Conservation (phyloP, 1,140 invertebrate species). For the Melipona quadrifasciata region DNA sequence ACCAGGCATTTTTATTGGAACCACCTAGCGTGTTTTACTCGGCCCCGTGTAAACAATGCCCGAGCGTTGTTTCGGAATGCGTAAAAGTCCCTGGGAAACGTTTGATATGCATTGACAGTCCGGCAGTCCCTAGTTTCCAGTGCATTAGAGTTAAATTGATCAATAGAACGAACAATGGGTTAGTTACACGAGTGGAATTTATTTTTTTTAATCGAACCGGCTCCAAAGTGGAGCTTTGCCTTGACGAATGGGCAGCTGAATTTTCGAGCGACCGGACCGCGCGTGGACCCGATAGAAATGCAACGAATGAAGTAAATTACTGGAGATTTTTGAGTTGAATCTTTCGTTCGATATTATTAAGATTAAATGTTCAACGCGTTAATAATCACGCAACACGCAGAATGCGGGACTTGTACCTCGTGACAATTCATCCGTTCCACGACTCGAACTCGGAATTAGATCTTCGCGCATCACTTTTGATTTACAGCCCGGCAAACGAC, state of each 20-base stretch:
- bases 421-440: background rate
- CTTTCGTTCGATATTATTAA: too few species aligned
- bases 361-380: background rate
- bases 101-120: background rate
- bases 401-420: background rate
- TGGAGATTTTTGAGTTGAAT: too few species aligned
- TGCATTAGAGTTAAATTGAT: background rate
- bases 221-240: background rate
- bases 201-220: background rate
- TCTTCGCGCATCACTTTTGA: too few species aligned
- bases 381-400: background rate
- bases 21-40: background rate
- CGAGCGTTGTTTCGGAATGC: background rate
- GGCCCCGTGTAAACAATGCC: constrained; percentile 11
- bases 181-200: background rate
- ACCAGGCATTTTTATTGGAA: constrained; percentile 31
- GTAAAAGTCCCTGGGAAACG: background rate
- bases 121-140: background rate
- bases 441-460: background rate
- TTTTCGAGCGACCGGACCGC: too few species aligned
- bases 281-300: too few species aligned
- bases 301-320: background rate
- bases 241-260: too few species aligned
- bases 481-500: background rate
- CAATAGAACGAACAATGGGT: background rate